Base-by-base conservation (phyloP, 2,113 vertebrate species). In the Myiozetetes cayanensis region DNA sequence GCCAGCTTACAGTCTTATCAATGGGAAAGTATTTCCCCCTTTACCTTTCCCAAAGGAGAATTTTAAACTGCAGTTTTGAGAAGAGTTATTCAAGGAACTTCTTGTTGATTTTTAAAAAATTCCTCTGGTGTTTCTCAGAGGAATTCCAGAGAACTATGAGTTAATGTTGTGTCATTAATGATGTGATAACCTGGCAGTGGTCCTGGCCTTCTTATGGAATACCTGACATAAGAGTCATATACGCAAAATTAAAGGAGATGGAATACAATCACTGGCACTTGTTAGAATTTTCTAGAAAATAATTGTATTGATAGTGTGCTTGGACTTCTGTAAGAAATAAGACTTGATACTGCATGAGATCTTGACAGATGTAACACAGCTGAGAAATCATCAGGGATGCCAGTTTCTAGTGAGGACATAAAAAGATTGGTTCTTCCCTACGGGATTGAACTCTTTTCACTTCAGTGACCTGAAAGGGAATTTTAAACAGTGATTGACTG, bases 401-500 rank as follows among this genome's bases (percentile, higher is more conserved):
- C 30, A 50, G 10, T 59, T 85, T 75, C 23, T 82, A 56, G 41
- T 1, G 1, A 49, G n/a, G 8, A 49, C n/a, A 49, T 27, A 14
- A 15, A 68, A 44, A 81, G 21, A 46, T 27, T 53, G 5, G 23
- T 39, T 91, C 46, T 14, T 30, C 46, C 24, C 37, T 16, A 6
- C 19, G n/a, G 50, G 20, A 37, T 10, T 86, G 61, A 75, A 72
- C 22, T 62, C 43, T 55, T 91, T 52, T 49, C 66, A 63, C 41
- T 33, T n/a, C 58, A 68, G 28, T 87, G 77, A 89, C n/a, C 58
- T 85, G 52, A 80, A 92, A 86, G 43, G 14, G 50, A 80, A 77
- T 35, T 83, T 92, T 8, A 59, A 79, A 50, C 17, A 65, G 41
- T 39, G 41, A 79, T 25, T 71, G 47, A 76, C 75, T 61, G 53